Conservation (phyloP, 2,797 vertebrate genomes). For the Pseudopleuronectes americanus region DNA sequence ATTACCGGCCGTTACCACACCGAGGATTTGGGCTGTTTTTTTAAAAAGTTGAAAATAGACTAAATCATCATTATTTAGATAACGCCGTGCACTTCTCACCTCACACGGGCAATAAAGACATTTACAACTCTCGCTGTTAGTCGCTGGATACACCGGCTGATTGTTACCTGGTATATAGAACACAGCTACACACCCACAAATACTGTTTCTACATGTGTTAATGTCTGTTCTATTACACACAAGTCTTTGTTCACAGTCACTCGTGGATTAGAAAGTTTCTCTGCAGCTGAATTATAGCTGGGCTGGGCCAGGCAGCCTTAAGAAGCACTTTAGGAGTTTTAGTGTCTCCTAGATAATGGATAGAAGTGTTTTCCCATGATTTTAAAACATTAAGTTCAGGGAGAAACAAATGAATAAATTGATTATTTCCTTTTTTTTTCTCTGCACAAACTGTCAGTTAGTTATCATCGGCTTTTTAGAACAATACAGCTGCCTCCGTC, state of each 20-base stretch:
- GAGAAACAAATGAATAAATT: not conserved
- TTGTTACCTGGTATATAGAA: no score
- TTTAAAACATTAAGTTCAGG: constrained; percentile 12
- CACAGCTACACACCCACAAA: not conserved
- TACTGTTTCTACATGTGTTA: not conserved
- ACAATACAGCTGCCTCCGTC: not conserved
- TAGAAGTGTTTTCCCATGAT: not conserved
- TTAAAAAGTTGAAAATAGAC: not conserved
- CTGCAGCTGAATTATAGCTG: not conserved
- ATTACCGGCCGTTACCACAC: constrained; percentile 19
- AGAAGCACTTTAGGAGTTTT: constrained; percentile 4
- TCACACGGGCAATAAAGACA: not conserved
- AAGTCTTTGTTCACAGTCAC: not conserved
- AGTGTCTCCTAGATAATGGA: not conserved
- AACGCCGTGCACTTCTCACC: constrained; percentile 19
- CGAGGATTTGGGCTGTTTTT: not conserved
- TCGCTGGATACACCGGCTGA: no score
- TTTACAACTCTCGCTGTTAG: no score
- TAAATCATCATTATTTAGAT: not conserved
- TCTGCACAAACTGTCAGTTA: constrained; percentile 2
- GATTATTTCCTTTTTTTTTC: not conserved
- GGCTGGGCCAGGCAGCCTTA: not conserved
- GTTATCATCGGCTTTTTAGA: not conserved
- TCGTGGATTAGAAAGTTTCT: not conserved
- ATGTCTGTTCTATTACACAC: not conserved